A percentile compares a stretch with the other conserved stretches of the same genome.
These are phyloP conservation scores for Pseudomyrmex pallidus DNA, from an alignment of 1,140 invertebrate species.

Conservation along the genomic window DNA sequence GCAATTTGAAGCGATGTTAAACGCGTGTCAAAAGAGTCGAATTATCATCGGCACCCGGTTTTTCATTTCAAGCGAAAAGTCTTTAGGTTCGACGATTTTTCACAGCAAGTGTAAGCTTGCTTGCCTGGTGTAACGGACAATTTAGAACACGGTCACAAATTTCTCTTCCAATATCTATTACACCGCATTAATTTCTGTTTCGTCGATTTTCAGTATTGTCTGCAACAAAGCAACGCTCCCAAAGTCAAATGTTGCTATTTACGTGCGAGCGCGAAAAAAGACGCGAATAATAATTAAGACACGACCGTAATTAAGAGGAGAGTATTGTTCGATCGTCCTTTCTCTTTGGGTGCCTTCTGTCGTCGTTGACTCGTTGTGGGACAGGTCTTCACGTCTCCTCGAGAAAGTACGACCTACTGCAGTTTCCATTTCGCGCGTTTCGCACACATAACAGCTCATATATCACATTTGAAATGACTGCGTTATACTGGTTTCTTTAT, in stretches of 20 bases:
- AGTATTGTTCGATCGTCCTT: constrained; percentile 61
- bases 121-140: background rate
- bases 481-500: constrained; percentile 45
- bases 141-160: background rate
- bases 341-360: constrained; percentile 30
- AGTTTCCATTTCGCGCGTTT: constrained; percentile 65
- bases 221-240: background rate
- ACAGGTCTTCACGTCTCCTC: constrained; percentile 51
- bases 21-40: constrained; percentile 18
- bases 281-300: constrained; percentile 62
- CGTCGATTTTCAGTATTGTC: constrained; percentile 17
- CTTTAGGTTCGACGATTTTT: background rate
- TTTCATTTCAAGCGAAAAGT: constrained; percentile 1
- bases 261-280: constrained; percentile 30
- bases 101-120: background rate
- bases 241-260: constrained; percentile 39
- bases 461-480: constrained; percentile 23
- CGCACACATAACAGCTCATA: constrained; percentile 58
- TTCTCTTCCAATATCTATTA: background rate
- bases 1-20: background rate
- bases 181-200: background rate
- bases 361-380: constrained; percentile 51
- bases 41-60: background rate
- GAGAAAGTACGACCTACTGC: constrained; percentile 63
- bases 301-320: constrained; percentile 62